A percentile compares a stretch with the other conserved stretches of the same genome.
Conservation (phyloP, 2,113 vertebrate genomes). For the Hyperopisus bebe region DNA sequence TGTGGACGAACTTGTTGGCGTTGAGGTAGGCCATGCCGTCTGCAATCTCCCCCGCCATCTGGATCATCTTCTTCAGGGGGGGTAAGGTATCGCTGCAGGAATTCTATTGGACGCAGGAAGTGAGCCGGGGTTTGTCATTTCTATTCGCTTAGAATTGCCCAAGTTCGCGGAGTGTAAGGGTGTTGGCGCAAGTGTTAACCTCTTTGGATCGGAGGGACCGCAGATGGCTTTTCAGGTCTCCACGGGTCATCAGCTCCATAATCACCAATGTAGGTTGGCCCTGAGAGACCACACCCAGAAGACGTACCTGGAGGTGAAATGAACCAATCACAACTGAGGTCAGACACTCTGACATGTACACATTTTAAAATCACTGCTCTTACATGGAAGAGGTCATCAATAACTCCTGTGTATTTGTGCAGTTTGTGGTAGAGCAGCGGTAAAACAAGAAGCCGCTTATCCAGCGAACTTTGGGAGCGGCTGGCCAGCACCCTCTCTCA, state of each 20-base stretch:
- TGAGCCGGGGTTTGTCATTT: not conserved
- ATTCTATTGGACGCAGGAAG: slow-evolving; percentile 57
- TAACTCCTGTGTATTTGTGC: not conserved
- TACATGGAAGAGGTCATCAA: not conserved
- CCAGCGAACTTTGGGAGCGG: not conserved
- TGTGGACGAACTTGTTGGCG: slow-evolving; percentile 97
- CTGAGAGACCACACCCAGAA: slow-evolving; percentile 95
- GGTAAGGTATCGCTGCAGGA: slow-evolving; percentile 74
- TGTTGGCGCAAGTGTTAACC: slow-evolving; percentile 56
- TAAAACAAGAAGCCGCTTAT: not conserved
- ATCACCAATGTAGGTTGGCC: slow-evolving; percentile 96
- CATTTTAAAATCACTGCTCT: not conserved
- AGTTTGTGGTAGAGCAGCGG: not conserved
- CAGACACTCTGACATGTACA: not conserved
- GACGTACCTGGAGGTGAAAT: slow-evolving; percentile 71
- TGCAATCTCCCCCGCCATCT: slow-evolving; percentile 96
- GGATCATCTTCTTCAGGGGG: slow-evolving; percentile 95
- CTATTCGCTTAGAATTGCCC: not conserved
- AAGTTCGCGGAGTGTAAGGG: not conserved
- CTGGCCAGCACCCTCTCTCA: slow-evolving; percentile 60
- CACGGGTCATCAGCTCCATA: slow-evolving; percentile 98
- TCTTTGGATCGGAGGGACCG: slow-evolving; percentile 81
- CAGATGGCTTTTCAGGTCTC: slow-evolving; percentile 95
- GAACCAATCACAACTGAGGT: not conserved
- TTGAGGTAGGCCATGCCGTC: slow-evolving; percentile 98